Evolutionary conservation across 2,113 vertebrate species (phyloP), one percentile per base, ranked within the genome.

Genomic region (Colaptes auratus): DNA sequence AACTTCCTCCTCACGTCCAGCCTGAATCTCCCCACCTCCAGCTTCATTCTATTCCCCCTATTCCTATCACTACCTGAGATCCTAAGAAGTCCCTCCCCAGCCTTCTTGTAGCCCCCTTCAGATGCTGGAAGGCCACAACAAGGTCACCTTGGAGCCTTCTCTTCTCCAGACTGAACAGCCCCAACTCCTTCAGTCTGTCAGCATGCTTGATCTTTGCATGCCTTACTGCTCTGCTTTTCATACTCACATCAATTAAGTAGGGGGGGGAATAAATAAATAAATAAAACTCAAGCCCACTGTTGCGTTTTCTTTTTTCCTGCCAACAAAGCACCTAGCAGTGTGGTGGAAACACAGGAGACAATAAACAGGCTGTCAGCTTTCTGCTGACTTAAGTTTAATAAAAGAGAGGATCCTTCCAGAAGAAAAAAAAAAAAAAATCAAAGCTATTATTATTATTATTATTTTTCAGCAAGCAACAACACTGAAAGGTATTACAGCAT

Each of bases 361-460:
- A 64, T 64, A 88, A 74, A 77, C 20, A 59, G 30, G 59, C 61
- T 91, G 75, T 79, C 89, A 82, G 80, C 78, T 95, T 95, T 76
- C 82, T 78, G 36, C 63, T 86, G 65, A 67, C 88, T 97, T 67
- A 93, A 82, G 92, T 95, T 95, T 76, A 90, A 96, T 88, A 77
- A 89, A 89, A 93, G 53, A 93, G 61, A 35, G 95, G 83, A 90
- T 86, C 92, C 67, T 93, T 39, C 59, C 44, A 35, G 10, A 81
- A 88, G 96, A 90, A 84, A 93, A 93, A 39, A 11, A 39, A 36
- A 36, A 86, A 86, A 95, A 89, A 82, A 91, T 18, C n/a, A 87
- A 90, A 95, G 85, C 59, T 92, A 77, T 67, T 97, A 83, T 87
- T 92, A 77, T 67, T 97, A 83, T 87, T 91, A 70, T 86, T 97